These are phyloP conservation scores for Dendroctonus valens DNA, from an alignment of 1,140 invertebrate genomes.

Conservation along the genomic window DNA sequence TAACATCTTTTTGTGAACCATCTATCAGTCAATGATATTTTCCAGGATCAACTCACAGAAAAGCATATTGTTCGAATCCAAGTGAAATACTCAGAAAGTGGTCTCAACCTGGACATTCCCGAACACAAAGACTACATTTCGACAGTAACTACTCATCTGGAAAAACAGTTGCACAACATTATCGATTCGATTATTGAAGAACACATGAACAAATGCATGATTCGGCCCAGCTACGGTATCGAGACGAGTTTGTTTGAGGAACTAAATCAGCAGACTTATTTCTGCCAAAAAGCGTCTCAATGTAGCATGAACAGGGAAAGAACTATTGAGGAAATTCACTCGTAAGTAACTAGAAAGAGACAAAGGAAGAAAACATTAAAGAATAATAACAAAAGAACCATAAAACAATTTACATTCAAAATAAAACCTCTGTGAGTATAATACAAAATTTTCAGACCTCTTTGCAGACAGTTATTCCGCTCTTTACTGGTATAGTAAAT, in stretches of 20 bases:
- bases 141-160: constrained; percentile 57
- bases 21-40: constrained; percentile 18
- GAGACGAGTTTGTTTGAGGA: constrained; percentile 63
- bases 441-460: too few species aligned
- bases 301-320: constrained; percentile 63
- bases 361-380: too few species aligned
- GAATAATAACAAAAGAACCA: too few species aligned
- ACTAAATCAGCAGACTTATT: constrained; percentile 63
- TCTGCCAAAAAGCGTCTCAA: constrained; percentile 64
- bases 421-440: too few species aligned
- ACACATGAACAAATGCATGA: constrained; percentile 47
- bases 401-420: too few species aligned
- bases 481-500: background rate
- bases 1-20: too few species aligned
- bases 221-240: constrained; percentile 54
- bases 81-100: constrained; percentile 58
- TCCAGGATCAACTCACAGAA: constrained; percentile 59
- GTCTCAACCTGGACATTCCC: constrained; percentile 53
- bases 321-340: constrained; percentile 64
- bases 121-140: constrained; percentile 64
- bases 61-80: constrained; percentile 63
- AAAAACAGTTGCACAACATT: constrained; percentile 53
- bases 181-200: constrained; percentile 63
- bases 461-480: background rate
- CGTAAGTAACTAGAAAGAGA: constrained; percentile 50